phyloP scores from a whole-genome alignment of 2,113 vertebrate species.

The Hassar affinis region DNA sequence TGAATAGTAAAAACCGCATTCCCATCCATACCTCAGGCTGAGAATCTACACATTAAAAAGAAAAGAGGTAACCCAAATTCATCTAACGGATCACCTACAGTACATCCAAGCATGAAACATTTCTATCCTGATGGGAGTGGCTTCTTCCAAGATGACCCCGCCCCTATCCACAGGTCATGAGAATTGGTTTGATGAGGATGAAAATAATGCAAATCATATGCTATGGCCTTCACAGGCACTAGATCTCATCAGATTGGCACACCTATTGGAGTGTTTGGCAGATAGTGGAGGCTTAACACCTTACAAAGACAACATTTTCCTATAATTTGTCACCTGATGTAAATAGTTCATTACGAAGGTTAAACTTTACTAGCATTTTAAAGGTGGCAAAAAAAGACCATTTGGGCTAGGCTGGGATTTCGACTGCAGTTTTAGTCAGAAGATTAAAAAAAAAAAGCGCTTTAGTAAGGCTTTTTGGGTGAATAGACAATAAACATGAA shows the following conservation, averaged over 20 bases:
- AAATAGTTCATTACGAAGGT: not conserved
- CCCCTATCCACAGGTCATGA: not conserved
- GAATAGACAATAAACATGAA: not conserved
- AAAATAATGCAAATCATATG: not conserved
- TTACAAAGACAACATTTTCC: not conserved
- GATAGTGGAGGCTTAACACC: not conserved
- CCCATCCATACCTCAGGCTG: not conserved
- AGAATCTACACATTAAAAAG: not conserved
- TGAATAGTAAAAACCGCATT: not conserved
- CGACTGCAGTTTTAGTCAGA: not conserved
- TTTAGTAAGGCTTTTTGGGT: not conserved
- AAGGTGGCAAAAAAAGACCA: not conserved
- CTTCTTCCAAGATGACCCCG: not conserved
- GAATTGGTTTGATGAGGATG: not conserved
- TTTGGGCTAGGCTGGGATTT: not conserved
- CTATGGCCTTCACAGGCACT: not conserved
- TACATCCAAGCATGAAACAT: not conserved
- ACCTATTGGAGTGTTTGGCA: not conserved
- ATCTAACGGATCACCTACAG: not conserved
- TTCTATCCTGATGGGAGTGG: not conserved
- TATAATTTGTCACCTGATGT: not conserved
- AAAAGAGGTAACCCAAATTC: too few relatives aligned
- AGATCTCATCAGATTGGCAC: not conserved
- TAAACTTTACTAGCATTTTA: not conserved
- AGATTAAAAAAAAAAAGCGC: not conserved